Evolutionary conservation across 2,113 vertebrate species (phyloP).

Genomic region (Rousettus leschenaultii): DNA sequence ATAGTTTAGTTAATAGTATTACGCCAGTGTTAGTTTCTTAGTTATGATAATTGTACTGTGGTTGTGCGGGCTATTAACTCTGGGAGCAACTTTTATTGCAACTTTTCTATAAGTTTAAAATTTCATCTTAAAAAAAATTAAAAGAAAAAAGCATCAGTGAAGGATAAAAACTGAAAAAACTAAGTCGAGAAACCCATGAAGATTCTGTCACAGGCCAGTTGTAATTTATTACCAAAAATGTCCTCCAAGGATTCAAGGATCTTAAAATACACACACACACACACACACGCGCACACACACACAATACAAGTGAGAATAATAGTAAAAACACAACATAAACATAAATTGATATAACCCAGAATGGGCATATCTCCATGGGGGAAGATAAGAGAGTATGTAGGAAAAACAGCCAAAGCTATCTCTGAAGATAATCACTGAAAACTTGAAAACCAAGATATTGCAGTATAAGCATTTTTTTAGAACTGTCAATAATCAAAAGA

Average conservation of each 20-base stretch:
- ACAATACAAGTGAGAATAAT: background rate
- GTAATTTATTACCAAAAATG: background rate
- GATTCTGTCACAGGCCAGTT: background rate
- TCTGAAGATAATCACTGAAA: background rate
- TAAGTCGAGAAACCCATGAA: background rate
- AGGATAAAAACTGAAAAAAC: background rate
- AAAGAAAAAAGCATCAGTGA: background rate
- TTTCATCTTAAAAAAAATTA: background rate
- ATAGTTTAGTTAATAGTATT: background rate
- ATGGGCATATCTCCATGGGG: background rate
- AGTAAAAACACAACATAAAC: background rate
- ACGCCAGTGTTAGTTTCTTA: background rate
- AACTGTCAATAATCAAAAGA: background rate
- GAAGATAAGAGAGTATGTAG: background rate
- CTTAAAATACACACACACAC: background rate
- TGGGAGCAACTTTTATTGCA: accelerated
- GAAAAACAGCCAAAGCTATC: background rate
- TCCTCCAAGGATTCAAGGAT: background rate
- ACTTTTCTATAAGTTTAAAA: background rate
- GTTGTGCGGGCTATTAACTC: background rate
- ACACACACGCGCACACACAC: no score
- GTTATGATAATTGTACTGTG: accelerated
- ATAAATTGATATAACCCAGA: background rate
- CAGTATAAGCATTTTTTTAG: background rate
- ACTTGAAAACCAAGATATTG: background rate